These are phyloP conservation scores for Phlogophora meticulosa DNA, from an alignment of 2,888 invertebrate genomes.

Conservation along the genomic window DNA sequence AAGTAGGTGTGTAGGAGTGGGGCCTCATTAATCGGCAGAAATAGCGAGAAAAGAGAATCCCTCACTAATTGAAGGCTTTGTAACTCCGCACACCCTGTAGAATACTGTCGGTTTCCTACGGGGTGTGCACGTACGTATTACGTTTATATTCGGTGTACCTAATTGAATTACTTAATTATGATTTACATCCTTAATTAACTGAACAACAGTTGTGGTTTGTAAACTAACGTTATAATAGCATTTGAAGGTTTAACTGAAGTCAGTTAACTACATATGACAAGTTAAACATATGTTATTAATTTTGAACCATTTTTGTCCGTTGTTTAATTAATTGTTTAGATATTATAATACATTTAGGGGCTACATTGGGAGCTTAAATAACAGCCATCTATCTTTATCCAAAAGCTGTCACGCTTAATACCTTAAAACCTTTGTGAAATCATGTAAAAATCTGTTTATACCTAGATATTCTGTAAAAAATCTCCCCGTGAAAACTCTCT, in stretches of 20 bases:
- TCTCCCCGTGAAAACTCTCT: too few species aligned
- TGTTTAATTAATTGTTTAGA: background rate
- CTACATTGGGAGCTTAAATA: background rate
- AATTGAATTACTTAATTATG: constrained; percentile 37
- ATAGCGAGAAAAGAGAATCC: constrained; percentile 61
- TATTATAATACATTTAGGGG: background rate
- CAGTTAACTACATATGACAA: background rate
- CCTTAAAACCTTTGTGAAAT: too few species aligned
- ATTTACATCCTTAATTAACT: constrained; percentile 29
- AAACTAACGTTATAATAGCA: constrained; percentile 17
- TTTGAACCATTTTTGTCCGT: background rate
- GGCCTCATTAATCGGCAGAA: constrained; percentile 60
- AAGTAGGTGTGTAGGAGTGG: constrained; percentile 26
- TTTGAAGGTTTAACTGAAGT: background rate
- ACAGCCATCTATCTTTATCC: background rate
- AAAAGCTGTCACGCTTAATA: background rate
- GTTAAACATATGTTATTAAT: background rate
- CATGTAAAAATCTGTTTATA: too few species aligned
- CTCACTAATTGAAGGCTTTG: constrained; percentile 63
- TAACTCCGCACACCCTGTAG: constrained; percentile 40
- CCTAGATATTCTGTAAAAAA: too few species aligned
- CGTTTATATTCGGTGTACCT: constrained; percentile 39
- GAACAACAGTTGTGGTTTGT: constrained; percentile 31
- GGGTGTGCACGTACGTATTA: constrained; percentile 22
- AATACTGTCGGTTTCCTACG: constrained; percentile 16